A percentile compares a stretch with the other conserved stretches of the same genome.
Evolutionary conservation across 2,113 vertebrate species (phyloP).

Genomic region (Nannospalax galili): DNA sequence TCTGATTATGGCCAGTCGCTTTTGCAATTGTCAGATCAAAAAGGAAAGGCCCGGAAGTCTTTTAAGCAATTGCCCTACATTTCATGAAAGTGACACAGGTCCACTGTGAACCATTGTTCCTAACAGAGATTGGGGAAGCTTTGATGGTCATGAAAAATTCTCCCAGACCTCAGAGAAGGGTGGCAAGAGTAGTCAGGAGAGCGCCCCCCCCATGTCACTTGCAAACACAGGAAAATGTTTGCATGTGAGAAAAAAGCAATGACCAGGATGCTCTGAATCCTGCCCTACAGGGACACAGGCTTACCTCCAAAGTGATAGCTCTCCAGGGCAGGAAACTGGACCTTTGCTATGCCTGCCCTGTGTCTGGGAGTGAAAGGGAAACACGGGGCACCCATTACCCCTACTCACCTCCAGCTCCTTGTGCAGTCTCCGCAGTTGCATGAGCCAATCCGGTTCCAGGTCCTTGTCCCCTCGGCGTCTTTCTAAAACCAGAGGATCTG

Average conservation of each 20-base stretch:
- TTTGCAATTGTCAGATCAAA: constrained; percentile 66
- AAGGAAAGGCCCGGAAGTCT: constrained; percentile 63
- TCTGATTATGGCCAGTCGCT: constrained; percentile 47
- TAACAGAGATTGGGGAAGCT: constrained; percentile 44
- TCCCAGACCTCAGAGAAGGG: not conserved
- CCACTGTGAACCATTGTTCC: constrained; percentile 53
- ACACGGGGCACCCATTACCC: fast-evolving
- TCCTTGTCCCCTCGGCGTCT: constrained; percentile 64
- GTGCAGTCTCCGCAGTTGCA: constrained; percentile 81
- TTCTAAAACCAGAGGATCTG: constrained; percentile 88
- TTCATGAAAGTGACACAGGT: constrained; percentile 67
- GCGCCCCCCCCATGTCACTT: not conserved
- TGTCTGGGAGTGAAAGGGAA: too few species aligned
- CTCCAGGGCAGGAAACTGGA: not conserved
- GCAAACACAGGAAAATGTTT: not conserved
- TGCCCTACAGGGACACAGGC: not conserved
- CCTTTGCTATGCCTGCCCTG: not conserved
- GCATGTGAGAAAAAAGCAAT: fast-evolving
- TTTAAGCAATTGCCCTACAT: constrained; percentile 71
- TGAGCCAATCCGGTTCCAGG: constrained; percentile 90
- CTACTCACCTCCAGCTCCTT: constrained; percentile 84
- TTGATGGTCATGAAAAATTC: constrained; percentile 36
- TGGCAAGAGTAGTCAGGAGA: not conserved
- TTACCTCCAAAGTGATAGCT: fast-evolving
- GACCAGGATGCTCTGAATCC: not conserved